Conservation (phyloP, 2,113 vertebrate genomes). For the Anhinga anhinga region DNA sequence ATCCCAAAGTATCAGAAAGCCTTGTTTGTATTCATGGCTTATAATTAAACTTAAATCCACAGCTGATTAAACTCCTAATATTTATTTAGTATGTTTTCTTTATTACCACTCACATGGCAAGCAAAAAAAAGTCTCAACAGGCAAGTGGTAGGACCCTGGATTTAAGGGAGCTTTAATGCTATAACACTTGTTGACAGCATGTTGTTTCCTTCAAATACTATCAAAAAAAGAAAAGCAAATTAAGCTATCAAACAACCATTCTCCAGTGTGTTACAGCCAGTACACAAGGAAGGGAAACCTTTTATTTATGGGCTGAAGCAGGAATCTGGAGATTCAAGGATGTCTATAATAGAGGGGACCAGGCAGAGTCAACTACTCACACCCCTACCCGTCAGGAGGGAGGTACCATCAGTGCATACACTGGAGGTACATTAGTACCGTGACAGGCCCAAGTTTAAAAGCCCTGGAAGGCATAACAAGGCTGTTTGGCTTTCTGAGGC, state of each 20-base stretch:
- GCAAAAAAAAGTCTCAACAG: background rate
- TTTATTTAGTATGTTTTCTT: background rate
- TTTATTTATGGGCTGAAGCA: background rate
- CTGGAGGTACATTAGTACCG: background rate
- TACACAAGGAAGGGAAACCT: background rate
- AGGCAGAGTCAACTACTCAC: background rate
- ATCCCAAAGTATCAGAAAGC: background rate
- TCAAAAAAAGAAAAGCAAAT: slow-evolving; percentile 11
- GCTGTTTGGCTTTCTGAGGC: background rate
- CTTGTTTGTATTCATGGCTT: background rate
- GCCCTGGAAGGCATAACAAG: background rate
- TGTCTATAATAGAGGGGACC: background rate
- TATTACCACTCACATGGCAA: background rate
- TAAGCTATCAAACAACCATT: slow-evolving; percentile 16
- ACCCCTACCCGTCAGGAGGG: background rate
- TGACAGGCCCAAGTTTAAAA: background rate
- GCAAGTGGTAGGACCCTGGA: background rate
- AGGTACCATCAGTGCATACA: background rate
- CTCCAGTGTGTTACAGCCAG: background rate
- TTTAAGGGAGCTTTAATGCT: background rate
- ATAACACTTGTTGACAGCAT: background rate
- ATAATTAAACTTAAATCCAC: background rate
- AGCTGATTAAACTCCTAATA: background rate
- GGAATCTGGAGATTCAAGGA: background rate
- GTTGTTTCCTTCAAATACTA: slow-evolving; percentile 36